Evolutionary conservation across 1,140 invertebrate genomes (phyloP), one percentile per base, ranked within the genome.

Genomic region (Daktulosphaira vitifoliae): DNA sequence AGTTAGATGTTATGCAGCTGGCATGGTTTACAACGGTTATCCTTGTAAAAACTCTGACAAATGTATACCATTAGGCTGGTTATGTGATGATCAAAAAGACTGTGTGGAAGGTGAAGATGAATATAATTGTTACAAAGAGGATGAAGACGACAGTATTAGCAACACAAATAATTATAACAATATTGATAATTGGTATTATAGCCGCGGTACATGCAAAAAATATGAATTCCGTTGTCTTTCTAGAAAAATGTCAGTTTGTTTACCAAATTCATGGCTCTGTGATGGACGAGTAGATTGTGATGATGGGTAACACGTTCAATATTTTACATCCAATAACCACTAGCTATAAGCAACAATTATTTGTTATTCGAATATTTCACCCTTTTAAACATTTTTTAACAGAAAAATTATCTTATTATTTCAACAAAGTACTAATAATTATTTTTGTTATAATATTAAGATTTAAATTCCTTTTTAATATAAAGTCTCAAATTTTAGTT

Each of bases 251-350:
- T 54, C 56, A 0, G 66, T 71, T 6, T 71, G 70, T 49, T 53
- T 71, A n/a, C 70, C 70, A 2, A 69, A 54, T 46, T 70, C 56
- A 13, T 71, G 69, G 69, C 44, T 71, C 0, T 71, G 70, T 64
- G 70, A 71, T 22, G 70, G 70, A 25, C 48, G 69, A 38, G 38
- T 42, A 22, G 70, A 71, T 52, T 71, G 70, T 51, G 49, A 68
- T 37, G 68, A 71, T 48, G 70, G 69, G 70, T 69, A 67, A 38
- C n/a, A 16, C 15, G 3, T 4, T 52, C 20, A 11, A 6, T 33
- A 11, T 6, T 33, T 33, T 33, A 33, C n/a, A n/a, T n/a, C n/a
- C n/a, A n/a, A n/a, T n/a, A n/a, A n/a, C n/a, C n/a, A n/a, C n/a
- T n/a, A n/a, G n/a, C n/a, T n/a, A n/a, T n/a, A n/a, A n/a, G n/a